Conservation (phyloP, 2,113 vertebrate species). For the Tringa solitaria region DNA sequence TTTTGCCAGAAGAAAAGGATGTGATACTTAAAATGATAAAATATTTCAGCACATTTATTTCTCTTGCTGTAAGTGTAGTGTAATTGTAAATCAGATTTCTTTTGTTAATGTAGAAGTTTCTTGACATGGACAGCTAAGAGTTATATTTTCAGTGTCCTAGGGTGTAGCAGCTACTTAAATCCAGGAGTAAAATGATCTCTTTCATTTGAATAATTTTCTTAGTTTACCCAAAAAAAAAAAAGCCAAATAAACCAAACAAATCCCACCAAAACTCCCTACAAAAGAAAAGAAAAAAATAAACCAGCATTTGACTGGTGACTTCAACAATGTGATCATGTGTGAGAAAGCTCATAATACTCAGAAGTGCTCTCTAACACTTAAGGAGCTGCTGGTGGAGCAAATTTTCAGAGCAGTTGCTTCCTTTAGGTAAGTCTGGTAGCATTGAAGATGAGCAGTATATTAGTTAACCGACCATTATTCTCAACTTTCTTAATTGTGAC, state of each 20-base stretch:
- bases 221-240: neutral
- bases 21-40: neutral
- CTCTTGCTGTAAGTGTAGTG: neutral
- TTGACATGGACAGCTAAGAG: neutral
- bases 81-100: neutral
- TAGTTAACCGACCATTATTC: neutral
- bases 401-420: neutral
- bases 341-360: neutral
- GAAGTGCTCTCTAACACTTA: neutral
- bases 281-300: neutral
- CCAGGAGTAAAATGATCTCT: neutral
- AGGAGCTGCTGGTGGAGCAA: neutral
- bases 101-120: neutral
- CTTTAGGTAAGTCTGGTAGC: neutral
- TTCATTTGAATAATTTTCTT: neutral
- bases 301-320: neutral
- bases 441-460: neutral
- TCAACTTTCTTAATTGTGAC: constrained; percentile 33
- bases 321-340: neutral
- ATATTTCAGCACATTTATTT: neutral
- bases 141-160: neutral
- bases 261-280: too few species aligned
- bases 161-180: neutral
- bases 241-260: neutral
- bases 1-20: neutral